Percentiles rank a stretch among this genome's conserved stretches.
These are phyloP conservation scores for Melipona quadrifasciata DNA, from an alignment of 1,140 invertebrate genomes.

Conservation along the genomic window DNA sequence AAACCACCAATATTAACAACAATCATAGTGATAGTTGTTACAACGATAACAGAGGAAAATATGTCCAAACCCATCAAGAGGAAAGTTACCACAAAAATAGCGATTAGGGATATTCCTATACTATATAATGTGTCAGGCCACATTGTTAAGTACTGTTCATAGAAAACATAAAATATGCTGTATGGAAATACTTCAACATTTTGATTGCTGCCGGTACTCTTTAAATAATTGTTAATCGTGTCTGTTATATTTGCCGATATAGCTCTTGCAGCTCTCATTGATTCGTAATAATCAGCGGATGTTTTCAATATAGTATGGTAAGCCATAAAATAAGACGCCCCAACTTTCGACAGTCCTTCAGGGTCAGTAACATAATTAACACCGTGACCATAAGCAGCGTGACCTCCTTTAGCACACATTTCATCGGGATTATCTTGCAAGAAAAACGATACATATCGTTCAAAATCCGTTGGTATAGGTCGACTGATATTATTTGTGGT, in stretches of 20 bases:
- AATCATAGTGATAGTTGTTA: constrained; percentile 97
- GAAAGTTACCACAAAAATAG: constrained; percentile 97
- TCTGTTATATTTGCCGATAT: constrained; percentile 92
- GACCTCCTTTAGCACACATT: constrained; percentile 93
- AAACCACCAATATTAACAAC: constrained; percentile 95
- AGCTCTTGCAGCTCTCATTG: constrained; percentile 90
- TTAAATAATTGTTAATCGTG: constrained; percentile 86
- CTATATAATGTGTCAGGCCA: constrained; percentile 95
- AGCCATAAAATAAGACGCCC: constrained; percentile 94
- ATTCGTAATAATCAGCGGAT: constrained; percentile 95
- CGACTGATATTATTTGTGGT: constrained; percentile 80
- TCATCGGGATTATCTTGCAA: constrained; percentile 93
- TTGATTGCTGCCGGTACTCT: constrained; percentile 75
- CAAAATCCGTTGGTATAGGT: constrained; percentile 87
- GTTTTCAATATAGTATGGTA: constrained; percentile 97
- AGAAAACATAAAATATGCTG: constrained; percentile 99
- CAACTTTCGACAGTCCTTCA: constrained; percentile 81
- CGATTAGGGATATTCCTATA: constrained; percentile 92
- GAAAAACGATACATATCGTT: constrained; percentile 93
- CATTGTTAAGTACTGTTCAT: constrained; percentile 99
- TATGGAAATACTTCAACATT: constrained; percentile 96
- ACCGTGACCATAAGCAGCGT: constrained; percentile 89
- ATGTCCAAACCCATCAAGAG: constrained; percentile 96
- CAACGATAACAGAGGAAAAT: constrained; percentile 93
- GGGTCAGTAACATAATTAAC: constrained; percentile 84